Evolutionary conservation across 2,797 vertebrate genomes (phyloP), one percentile per base, ranked within the genome.

Genomic region (Distichodus sexfasciatus): DNA sequence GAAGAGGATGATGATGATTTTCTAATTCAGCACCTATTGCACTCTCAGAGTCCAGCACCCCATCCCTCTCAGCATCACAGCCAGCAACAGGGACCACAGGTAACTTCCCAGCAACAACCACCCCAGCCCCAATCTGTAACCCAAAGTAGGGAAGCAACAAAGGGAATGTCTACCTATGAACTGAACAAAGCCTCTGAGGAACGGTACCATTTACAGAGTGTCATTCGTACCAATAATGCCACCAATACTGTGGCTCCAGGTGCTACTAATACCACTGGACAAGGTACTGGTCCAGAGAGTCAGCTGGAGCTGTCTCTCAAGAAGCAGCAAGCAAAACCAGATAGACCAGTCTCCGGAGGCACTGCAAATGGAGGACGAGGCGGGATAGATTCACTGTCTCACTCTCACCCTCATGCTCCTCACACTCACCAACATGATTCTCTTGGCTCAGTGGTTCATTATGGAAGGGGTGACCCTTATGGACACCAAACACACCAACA

Each of bases 1-100:
- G 91, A 93, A 1, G 86, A 86, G 48, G 85, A 86, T 36, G 87
- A 88, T 26, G 90, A 90, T 7, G 94, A 96, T 24, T 96, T 97
- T 53, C 87, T 96, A 24, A 95, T 96, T 50, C 94, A 95, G 75
- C 94, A 96, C 66, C 88, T 97, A 44, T 82, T 97, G 44, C 93
- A 94, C 71, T 88, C 91, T 0, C 93, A 95, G 72, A 94, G 90
- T 80, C 92, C 90, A 41, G 76, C 79, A 33, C 65, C 86, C n/a
- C 88, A 88, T 66, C 69, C 74, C 29, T 79, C 88, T 23, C 88
- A 88, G 66, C 87, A 85, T 82, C 87, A 85, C 35, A 70, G 77
- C 53, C 72, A 82, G 41, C 71, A 66, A 64, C 76, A 72, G n/a
- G 38, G 81, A 50, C 55, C 69, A 36, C 72, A 74, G 51, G 72